Percentiles rank a stretch among this genome's conserved stretches.
These are phyloP conservation scores for Drosophila silvestris DNA, from an alignment of 2,888 invertebrate species.

Conservation along the genomic window DNA sequence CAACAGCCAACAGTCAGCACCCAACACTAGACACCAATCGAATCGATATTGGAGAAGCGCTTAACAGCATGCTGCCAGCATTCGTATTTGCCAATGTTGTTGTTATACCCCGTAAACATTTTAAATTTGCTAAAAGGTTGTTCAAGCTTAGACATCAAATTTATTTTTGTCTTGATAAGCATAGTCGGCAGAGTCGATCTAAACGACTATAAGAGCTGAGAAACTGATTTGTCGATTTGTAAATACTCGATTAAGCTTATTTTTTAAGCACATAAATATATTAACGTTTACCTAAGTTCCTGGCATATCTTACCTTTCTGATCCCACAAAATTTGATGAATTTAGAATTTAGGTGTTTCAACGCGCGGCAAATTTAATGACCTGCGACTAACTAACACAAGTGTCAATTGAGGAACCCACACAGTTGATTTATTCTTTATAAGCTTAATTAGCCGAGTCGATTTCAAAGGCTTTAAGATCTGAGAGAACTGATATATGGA, in stretches of 20 bases:
- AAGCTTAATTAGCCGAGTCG: neutral
- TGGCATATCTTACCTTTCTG: neutral
- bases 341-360: neutral
- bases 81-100: constrained; percentile 45
- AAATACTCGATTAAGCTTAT: neutral
- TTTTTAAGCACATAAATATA: neutral
- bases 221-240: neutral
- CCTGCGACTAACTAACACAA: neutral
- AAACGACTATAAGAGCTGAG: neutral
- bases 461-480: neutral
- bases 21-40: constrained; percentile 35
- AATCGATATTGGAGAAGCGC: constrained; percentile 66
- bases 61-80: constrained; percentile 58
- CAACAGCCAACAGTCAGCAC: constrained; percentile 11
- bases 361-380: neutral
- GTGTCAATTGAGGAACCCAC: neutral
- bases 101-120: constrained; percentile 16
- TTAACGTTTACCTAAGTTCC: neutral
- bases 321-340: neutral
- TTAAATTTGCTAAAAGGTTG: neutral
- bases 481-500: neutral
- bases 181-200: neutral
- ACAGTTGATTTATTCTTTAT: neutral
- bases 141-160: neutral
- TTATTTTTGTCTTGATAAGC: neutral